phyloP scores from a whole-genome alignment of 2,113 vertebrate species.

The Rhinogobius similis region DNA sequence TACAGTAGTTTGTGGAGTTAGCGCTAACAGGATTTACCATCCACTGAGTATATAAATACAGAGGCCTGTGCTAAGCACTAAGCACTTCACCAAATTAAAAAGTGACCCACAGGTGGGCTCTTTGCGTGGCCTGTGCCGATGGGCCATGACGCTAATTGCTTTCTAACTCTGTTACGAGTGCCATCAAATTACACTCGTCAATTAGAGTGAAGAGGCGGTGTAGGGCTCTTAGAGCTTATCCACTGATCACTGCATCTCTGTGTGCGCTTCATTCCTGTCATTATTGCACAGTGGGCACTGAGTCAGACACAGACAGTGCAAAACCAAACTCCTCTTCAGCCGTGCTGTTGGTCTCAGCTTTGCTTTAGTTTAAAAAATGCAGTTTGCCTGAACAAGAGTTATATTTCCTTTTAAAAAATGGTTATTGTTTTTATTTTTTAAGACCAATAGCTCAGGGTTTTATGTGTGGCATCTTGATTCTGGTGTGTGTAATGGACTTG shows the following conservation, averaged over 20 bases:
- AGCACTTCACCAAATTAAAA: conserved; percentile 86
- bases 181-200: conserved; percentile 81
- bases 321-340: conserved; percentile 24
- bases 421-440: too few relatives aligned
- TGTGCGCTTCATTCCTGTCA: conserved; percentile 64
- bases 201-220: conserved; percentile 69
- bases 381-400: neutral
- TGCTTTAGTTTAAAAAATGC: conserved; percentile 1
- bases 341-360: neutral
- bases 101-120: conserved; percentile 80
- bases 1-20: conserved; percentile 73
- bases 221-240: conserved; percentile 66
- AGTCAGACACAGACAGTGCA: conserved; percentile 47
- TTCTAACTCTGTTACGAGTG: conserved; percentile 81
- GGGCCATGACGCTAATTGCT: conserved; percentile 80
- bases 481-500: too few relatives aligned
- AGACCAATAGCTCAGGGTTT: too few relatives aligned
- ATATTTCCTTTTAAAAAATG: neutral
- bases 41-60: conserved; percentile 81
- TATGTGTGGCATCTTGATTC: too few relatives aligned
- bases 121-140: conserved; percentile 70
- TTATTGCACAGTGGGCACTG: conserved; percentile 66
- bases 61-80: conserved; percentile 75
- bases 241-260: conserved; percentile 52
- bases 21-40: conserved; percentile 83